Evolutionary conservation across 2,888 invertebrate species (phyloP).

Genomic region (Andrena haemorrhoa): DNA sequence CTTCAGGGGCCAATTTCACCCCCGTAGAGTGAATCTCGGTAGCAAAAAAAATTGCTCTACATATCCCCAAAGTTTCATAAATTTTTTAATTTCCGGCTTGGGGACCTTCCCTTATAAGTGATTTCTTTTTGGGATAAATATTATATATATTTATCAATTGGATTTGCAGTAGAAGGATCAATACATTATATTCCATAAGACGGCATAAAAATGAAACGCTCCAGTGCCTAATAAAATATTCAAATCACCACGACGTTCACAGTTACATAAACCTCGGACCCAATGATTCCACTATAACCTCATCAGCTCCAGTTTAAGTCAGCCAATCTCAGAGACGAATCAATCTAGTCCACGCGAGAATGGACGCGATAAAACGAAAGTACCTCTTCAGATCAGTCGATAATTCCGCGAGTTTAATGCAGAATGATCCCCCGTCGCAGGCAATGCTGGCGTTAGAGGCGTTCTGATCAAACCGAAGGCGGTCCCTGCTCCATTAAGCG

Average conservation of each 20-base stretch:
- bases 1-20: too few relatives aligned
- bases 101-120: too few relatives aligned
- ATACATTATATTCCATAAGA: too few relatives aligned
- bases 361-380: constrained; percentile 11
- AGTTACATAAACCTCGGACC: too few relatives aligned
- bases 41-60: too few relatives aligned
- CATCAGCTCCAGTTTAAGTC: neutral
- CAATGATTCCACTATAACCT: neutral
- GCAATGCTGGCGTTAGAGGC: neutral
- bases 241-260: neutral
- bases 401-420: constrained; percentile 12
- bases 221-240: neutral
- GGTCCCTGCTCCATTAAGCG: constrained; percentile 11
- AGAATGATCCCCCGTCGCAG: constrained; percentile 17
- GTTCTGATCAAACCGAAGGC: constrained; percentile 9
- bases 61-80: too few relatives aligned
- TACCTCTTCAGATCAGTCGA: constrained; percentile 15
- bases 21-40: too few relatives aligned
- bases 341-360: constrained; percentile 4
- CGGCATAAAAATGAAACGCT: too few relatives aligned
- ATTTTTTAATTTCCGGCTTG: too few relatives aligned
- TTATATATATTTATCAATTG: too few relatives aligned
- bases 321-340: constrained; percentile 7
- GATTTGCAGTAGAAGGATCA: too few relatives aligned
- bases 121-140: too few relatives aligned